phyloP scores from a whole-genome alignment of 2,888 invertebrate genomes.

The Invenusta paracnida region DNA sequence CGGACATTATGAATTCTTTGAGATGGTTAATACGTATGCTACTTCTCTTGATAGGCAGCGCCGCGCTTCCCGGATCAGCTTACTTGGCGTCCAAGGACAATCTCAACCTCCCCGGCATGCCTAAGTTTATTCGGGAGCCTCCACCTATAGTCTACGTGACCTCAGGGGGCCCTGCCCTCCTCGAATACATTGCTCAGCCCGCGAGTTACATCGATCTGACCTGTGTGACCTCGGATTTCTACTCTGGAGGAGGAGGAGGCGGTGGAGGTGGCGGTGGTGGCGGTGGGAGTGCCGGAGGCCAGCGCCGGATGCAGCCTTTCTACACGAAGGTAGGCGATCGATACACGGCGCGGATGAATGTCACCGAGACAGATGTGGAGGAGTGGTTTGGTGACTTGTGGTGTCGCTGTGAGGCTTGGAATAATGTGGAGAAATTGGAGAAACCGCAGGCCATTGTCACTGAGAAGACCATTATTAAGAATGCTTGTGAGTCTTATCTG shows the following conservation, averaged over 20 bases:
- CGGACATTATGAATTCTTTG: too few relatives aligned
- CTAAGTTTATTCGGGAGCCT: background rate
- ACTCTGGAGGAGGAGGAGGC: background rate
- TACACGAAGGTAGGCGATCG: background rate
- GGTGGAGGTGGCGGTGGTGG: background rate
- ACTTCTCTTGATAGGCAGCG: too few relatives aligned
- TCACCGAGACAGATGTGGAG: background rate
- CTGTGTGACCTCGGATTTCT: background rate
- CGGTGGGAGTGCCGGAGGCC: background rate
- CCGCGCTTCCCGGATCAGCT: background rate
- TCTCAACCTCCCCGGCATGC: background rate
- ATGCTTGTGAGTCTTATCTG: background rate
- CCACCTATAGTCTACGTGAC: background rate
- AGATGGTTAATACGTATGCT: too few relatives aligned
- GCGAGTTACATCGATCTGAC: background rate
- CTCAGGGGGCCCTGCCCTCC: background rate
- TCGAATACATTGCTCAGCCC: background rate
- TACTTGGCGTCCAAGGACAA: background rate
- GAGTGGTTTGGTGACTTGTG: background rate
- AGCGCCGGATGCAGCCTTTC: background rate
- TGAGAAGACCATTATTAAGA: background rate
- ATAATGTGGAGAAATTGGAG: background rate
- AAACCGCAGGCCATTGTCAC: background rate
- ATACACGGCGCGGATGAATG: background rate
- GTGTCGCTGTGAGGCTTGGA: constrained; percentile 21